Evolutionary conservation across 2,113 vertebrate genomes (phyloP).

Genomic region (Paradoxurus hermaphroditus): DNA sequence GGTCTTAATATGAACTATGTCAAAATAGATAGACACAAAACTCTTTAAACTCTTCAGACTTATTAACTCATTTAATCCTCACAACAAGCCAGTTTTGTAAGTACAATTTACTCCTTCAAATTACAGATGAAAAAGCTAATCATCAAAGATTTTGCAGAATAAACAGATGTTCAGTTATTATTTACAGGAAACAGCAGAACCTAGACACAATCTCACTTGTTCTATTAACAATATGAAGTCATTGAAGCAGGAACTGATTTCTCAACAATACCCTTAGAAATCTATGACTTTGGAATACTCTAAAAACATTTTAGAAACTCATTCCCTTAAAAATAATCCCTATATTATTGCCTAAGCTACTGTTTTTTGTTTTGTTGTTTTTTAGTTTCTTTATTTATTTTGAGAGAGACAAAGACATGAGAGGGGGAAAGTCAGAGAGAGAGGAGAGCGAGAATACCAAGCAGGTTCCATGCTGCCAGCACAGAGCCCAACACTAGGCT

Average conservation of each 20-base stretch:
- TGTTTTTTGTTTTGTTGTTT: too few relatives aligned
- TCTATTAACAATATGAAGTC: neutral
- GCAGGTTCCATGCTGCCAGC: too few relatives aligned
- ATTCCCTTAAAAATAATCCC: neutral
- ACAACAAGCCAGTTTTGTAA: neutral
- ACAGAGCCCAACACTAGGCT: too few relatives aligned
- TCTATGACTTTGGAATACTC: neutral
- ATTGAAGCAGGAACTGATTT: neutral
- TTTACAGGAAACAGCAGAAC: neutral
- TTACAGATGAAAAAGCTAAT: neutral
- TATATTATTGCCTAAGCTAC: neutral
- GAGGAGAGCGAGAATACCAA: too few relatives aligned
- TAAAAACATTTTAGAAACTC: neutral
- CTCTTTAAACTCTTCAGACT: neutral
- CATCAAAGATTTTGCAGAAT: neutral
- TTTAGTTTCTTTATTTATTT: too few relatives aligned
- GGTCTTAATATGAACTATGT: neutral
- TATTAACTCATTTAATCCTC: neutral
- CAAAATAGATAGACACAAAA: neutral
- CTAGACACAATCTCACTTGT: neutral
- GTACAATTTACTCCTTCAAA: neutral
- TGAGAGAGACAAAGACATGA: too few relatives aligned
- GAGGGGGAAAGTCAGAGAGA: too few relatives aligned
- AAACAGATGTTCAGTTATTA: neutral
- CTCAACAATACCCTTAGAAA: neutral